These are phyloP conservation scores for Ridgeia piscesae DNA, from an alignment of 1,140 invertebrate genomes.

Conservation along the genomic window DNA sequence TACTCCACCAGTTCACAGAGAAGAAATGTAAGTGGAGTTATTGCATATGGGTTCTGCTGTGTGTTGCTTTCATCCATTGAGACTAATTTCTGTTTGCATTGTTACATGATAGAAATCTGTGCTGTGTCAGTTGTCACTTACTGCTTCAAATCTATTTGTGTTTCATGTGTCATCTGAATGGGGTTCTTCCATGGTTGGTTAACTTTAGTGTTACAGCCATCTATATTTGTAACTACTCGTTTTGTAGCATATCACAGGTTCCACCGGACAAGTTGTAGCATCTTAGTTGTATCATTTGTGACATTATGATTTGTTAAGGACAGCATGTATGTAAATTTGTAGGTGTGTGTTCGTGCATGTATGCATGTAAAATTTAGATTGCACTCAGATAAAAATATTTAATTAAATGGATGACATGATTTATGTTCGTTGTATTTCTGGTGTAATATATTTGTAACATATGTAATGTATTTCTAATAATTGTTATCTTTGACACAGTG, in stretches of 20 bases:
- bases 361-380: background rate
- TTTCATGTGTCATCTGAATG: too few species aligned
- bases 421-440: background rate
- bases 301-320: background rate
- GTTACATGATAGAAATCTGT: background rate
- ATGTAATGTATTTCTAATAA: background rate
- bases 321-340: background rate
- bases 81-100: background rate
- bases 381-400: background rate
- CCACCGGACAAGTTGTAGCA: background rate
- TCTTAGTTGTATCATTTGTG: background rate
- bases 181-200: background rate
- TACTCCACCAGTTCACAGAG: too few species aligned
- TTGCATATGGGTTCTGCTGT: background rate
- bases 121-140: background rate
- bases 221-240: background rate
- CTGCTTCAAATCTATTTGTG: background rate
- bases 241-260: background rate
- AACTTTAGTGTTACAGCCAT: too few species aligned
- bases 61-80: too few species aligned
- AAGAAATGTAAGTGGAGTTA: constrained; percentile 83
- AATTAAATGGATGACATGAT: background rate
- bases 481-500: background rate
- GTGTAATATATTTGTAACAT: too few species aligned
- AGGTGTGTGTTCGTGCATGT: too few species aligned